Percentiles rank a stretch among this genome's conserved stretches.
phyloP scores from a whole-genome alignment of 64 coral and sea anemone genomes.

The Orbicella faveolata region DNA sequence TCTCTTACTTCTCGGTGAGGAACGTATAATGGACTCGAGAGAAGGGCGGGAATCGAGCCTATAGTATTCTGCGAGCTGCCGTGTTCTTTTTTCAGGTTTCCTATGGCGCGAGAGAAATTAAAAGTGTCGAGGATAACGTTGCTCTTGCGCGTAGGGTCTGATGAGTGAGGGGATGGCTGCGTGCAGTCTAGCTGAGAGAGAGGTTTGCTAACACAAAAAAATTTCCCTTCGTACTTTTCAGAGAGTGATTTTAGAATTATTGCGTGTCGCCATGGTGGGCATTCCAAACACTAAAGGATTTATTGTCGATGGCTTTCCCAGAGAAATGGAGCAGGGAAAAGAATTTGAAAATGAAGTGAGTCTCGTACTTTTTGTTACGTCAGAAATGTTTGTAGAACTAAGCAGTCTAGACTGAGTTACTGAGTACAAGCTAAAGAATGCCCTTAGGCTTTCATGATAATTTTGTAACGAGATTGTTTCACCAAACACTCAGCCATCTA shows the following conservation, averaged over 20 bases:
- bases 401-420: too few species aligned
- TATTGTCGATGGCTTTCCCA: slow-evolving; percentile 93
- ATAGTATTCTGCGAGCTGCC: too few species aligned
- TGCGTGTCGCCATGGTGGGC: slow-evolving; percentile 80
- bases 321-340: slow-evolving; percentile 83
- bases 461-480: too few species aligned
- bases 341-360: slow-evolving; percentile 98
- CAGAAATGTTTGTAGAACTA: neutral
- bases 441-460: too few species aligned
- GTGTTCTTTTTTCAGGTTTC: too few species aligned
- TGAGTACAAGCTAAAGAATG: too few species aligned
- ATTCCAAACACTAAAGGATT: slow-evolving; percentile 91
- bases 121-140: neutral
- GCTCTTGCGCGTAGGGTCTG: neutral
- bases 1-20: too few species aligned
- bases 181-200: neutral
- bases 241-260: slow-evolving; percentile 80
- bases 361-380: neutral
- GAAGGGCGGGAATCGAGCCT: too few species aligned
- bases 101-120: neutral
- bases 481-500: too few species aligned
- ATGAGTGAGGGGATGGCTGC: neutral
- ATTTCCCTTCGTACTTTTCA: neutral
- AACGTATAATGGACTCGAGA: too few species aligned
- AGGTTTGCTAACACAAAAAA: neutral